Evolutionary conservation across 2,113 vertebrate genomes (phyloP).

Genomic region (Charina bottae): DNA sequence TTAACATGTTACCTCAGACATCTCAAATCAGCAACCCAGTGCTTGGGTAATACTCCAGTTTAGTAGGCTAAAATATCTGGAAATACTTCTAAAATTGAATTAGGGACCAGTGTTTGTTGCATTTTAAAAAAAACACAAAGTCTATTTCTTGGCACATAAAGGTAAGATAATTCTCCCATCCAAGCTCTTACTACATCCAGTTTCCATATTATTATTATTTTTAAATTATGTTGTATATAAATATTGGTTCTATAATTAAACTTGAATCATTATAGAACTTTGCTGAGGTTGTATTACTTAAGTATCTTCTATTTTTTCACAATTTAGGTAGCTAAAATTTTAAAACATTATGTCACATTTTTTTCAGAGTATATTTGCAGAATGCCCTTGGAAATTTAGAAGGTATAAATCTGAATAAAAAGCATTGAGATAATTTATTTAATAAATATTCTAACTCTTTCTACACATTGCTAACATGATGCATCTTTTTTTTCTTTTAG

Average conservation of each 20-base stretch:
- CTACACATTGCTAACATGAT: no score
- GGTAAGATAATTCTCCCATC: neutral
- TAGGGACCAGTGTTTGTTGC: neutral
- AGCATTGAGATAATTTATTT: no score
- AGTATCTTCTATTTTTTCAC: neutral
- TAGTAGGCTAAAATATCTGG: neutral
- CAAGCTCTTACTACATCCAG: neutral
- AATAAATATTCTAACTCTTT: no score
- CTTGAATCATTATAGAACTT: neutral
- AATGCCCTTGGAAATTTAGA: slow-evolving; percentile 24
- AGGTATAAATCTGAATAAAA: neutral
- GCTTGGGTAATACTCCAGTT: neutral
- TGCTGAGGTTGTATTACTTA: neutral
- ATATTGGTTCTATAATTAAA: neutral
- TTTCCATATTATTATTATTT: neutral
- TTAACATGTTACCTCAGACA: neutral
- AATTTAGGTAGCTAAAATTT: slow-evolving; percentile 6
- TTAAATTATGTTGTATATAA: neutral
- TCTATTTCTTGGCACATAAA: slow-evolving; percentile 14
- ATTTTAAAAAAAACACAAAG: neutral
- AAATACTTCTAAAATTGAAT: neutral
- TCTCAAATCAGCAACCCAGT: neutral
- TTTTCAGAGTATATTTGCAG: slow-evolving; percentile 23
- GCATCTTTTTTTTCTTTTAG: slow-evolving; percentile 29
- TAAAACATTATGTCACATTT: neutral